Conservation (phyloP, 2,888 invertebrate genomes). For the Drosophila meridiana region DNA sequence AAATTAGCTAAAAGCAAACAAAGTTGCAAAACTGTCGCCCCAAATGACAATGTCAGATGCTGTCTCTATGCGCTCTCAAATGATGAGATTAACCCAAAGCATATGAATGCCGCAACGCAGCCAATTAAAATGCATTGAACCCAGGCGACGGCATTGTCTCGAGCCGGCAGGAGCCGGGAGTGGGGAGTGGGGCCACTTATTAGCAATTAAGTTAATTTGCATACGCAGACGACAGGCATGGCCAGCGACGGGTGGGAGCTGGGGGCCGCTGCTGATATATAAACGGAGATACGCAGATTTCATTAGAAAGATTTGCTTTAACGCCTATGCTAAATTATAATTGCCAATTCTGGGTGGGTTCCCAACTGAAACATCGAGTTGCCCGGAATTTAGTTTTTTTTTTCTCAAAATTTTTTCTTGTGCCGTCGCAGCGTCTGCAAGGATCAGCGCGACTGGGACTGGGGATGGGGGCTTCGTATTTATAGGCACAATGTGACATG, state of each 20-base stretch:
- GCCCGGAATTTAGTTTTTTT: slow-evolving; percentile 14
- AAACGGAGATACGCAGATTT: slow-evolving; percentile 60
- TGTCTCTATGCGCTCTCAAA: slow-evolving; percentile 66
- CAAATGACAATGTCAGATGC: slow-evolving; percentile 67
- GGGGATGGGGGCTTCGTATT: slow-evolving; percentile 40
- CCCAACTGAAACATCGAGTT: slow-evolving; percentile 17
- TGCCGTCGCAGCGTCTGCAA: slow-evolving; percentile 69
- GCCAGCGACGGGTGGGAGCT: neutral
- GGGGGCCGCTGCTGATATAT: neutral
- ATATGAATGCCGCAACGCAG: slow-evolving; percentile 55
- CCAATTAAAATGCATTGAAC: slow-evolving; percentile 85
- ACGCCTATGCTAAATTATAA: slow-evolving; percentile 67
- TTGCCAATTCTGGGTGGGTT: slow-evolving; percentile 77
- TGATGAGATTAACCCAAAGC: slow-evolving; percentile 80
- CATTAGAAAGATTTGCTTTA: slow-evolving; percentile 69
- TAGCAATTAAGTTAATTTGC: slow-evolving; percentile 84
- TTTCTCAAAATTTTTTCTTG: neutral
- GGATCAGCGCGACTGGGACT: slow-evolving; percentile 49
- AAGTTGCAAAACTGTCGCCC: slow-evolving; percentile 32
- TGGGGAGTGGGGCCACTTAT: slow-evolving; percentile 65
- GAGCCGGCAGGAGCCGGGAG: neutral
- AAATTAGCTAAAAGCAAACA: neutral
- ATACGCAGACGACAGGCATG: slow-evolving; percentile 83
- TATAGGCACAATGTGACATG: slow-evolving; percentile 64
- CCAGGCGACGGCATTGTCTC: slow-evolving; percentile 59